These are phyloP conservation scores for Bombus fervidus DNA, from an alignment of 1,140 invertebrate genomes.

Conservation along the genomic window DNA sequence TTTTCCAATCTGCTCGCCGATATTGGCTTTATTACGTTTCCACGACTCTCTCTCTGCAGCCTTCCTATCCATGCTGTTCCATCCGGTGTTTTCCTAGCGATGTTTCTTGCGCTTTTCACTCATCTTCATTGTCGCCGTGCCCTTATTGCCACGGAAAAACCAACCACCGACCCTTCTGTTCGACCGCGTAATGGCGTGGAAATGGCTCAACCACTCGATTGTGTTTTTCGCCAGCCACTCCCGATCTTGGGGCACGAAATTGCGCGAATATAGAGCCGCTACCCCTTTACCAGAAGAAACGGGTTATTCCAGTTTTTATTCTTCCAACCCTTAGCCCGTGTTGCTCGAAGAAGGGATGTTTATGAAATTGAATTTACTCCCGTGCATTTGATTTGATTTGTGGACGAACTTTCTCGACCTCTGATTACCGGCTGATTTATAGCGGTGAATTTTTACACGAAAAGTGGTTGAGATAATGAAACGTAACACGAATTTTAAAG, in stretches of 20 bases:
- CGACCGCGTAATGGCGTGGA: conserved; percentile 15
- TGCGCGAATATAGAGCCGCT: not conserved
- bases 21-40: conserved; percentile 68
- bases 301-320: not conserved
- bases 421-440: not conserved
- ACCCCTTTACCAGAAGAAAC: conserved; percentile 1
- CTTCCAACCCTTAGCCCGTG: not conserved
- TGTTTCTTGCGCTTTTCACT: conserved; percentile 37
- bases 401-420: not conserved
- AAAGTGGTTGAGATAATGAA: not conserved
- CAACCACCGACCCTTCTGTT: not conserved
- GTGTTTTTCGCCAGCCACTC: conserved; percentile 3
- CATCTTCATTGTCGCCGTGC: conserved; percentile 35
- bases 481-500: not conserved
- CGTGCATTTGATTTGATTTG: not conserved
- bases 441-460: not conserved
- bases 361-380: conserved; percentile 2
- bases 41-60: not conserved
- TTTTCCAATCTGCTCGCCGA: conserved; percentile 66
- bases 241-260: not conserved
- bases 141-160: conserved; percentile 28
- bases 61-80: not conserved
- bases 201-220: conserved; percentile 6
- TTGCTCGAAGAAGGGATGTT: not conserved
- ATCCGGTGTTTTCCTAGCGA: not conserved